Evolutionary conservation across 2,888 invertebrate species (phyloP), one percentile per base, ranked within the genome.

Genomic region (Galeruca laticollis): DNA sequence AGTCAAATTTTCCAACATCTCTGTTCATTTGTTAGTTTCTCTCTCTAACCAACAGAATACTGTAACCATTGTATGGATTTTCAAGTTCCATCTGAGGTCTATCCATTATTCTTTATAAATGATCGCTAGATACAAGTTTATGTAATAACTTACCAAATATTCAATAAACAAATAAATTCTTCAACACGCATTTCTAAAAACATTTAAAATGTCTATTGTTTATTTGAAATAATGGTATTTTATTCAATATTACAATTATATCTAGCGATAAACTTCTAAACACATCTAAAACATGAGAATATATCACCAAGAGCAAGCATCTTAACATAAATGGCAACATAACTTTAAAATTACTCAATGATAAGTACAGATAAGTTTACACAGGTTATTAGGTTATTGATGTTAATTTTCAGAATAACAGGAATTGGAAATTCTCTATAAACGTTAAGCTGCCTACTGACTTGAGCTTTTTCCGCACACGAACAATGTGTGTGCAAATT

Each of bases 1-100:
- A 13, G 40, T 40, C 40, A n/a, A 40, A 40, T 40, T 40, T 40
- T 40, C n/a, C 40, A n/a, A 40, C 40, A 40, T n/a, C 5, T 40
- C 37, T 37, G 37, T 40, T 40, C 40, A 40, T 40, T 40, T 40
- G n/a, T 40, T n/a, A n/a, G 40, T 40, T 40, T 40, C 40, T n/a
- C 40, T 6, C n/a, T 40, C n/a, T n/a, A 40, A n/a, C 13, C 3
- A n/a, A n/a, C n/a, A 40, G 1, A 40, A 13, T 40, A 40, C 40
- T 40, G 5, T 6, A 26, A 26, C 26, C 26, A 26, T 26, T 26
- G 3, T 2, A 26, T 26, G 26, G 26, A 26, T 26, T 26, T 26
- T 26, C n/a, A n/a, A 40, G 13, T 40, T 13, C 37, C 11, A 37
- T 37, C 13, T 37, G 11, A 37, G 37, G 37, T 37, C 37, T 37